Percentiles rank a stretch among this genome's conserved stretches.
These are phyloP conservation scores for Drosophila ezoana DNA, from an alignment of 2,888 invertebrate genomes.

Conservation along the genomic window DNA sequence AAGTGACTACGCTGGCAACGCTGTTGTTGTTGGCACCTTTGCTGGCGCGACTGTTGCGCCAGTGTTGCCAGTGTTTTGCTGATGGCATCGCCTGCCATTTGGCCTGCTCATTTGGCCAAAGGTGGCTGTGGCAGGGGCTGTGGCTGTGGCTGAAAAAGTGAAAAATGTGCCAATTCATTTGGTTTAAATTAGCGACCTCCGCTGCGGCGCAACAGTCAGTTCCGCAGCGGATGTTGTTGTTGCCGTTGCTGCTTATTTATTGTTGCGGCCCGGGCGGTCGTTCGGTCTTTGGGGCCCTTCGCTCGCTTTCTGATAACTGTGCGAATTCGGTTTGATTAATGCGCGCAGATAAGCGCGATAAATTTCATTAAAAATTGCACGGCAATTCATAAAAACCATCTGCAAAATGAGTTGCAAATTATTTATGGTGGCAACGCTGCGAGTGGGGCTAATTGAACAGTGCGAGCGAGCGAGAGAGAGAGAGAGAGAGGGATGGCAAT, in stretches of 20 bases:
- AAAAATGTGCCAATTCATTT: conserved; percentile 85
- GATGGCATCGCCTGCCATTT: conserved; percentile 48
- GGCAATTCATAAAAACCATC: conserved; percentile 80
- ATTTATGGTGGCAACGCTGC: conserved; percentile 53
- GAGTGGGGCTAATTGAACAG: conserved; percentile 14
- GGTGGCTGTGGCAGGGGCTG: conserved; percentile 7
- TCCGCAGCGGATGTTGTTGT: conserved; percentile 48
- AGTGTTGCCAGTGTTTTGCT: conserved; percentile 12
- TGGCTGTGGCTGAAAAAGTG: conserved; percentile 65
- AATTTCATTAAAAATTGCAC: conserved; percentile 80
- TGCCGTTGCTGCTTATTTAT: conserved; percentile 52
- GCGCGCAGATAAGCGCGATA: conserved; percentile 82
- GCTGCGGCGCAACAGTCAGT: conserved; percentile 74
- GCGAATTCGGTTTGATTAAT: conserved; percentile 81
- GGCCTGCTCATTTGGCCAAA: conserved; percentile 61
- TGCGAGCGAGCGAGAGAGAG: neutral
- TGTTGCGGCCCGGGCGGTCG: conserved; percentile 50
- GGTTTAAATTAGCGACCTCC: conserved; percentile 83
- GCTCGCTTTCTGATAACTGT: conserved; percentile 46
- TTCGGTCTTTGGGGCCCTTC: conserved; percentile 6
- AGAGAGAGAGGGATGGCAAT: neutral
- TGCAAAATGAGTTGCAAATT: conserved; percentile 81
- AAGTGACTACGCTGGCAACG: conserved; percentile 69
- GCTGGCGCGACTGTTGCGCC: conserved; percentile 36
- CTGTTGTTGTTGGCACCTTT: conserved; percentile 48